Percentiles rank a stretch among this genome's conserved stretches.
These are phyloP conservation scores for Lycaena phlaeas DNA, from an alignment of 2,888 invertebrate genomes.

Conservation along the genomic window DNA sequence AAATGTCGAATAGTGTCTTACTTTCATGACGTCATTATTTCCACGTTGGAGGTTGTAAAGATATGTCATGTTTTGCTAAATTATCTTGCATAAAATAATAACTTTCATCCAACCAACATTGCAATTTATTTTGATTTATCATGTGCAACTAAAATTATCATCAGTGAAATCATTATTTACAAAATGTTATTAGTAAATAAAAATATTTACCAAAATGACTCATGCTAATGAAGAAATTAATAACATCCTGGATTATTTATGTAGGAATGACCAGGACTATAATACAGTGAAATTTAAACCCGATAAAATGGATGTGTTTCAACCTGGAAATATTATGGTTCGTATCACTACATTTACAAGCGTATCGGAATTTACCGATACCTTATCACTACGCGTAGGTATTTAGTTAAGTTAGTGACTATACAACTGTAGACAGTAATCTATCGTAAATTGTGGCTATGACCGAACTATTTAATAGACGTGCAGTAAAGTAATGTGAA, in stretches of 20 bases:
- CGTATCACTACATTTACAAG: conserved; percentile 31
- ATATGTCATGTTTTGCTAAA: conserved; percentile 50
- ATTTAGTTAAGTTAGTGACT: conserved; percentile 31
- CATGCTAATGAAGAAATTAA: conserved; percentile 51
- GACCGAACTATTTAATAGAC: conserved; percentile 40
- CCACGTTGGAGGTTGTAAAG: conserved; percentile 76
- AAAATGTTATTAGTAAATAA: conserved; percentile 29
- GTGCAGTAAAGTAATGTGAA: conserved; percentile 54
- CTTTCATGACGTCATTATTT: conserved; percentile 75
- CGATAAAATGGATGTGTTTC: conserved; percentile 53
- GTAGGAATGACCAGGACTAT: conserved; percentile 45
- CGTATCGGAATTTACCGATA: conserved; percentile 35
- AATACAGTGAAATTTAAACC: conserved; percentile 32
- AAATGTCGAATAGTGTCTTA: conserved; percentile 51
- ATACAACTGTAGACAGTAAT: conserved; percentile 14
- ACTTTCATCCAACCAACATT: too few relatives aligned
- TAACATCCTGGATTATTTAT: conserved; percentile 54
- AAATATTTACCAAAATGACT: conserved; percentile 43
- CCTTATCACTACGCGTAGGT: conserved; percentile 30
- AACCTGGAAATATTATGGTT: conserved; percentile 51
- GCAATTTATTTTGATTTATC: too few relatives aligned
- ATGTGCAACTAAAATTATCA: conserved; percentile 12
- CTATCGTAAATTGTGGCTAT: conserved; percentile 18
- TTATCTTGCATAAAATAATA: conserved; percentile 38
- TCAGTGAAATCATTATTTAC: conserved; percentile 12